Evolutionary conservation across 2,113 vertebrate genomes (phyloP).

Genomic region (Bettongia penicillata): DNA sequence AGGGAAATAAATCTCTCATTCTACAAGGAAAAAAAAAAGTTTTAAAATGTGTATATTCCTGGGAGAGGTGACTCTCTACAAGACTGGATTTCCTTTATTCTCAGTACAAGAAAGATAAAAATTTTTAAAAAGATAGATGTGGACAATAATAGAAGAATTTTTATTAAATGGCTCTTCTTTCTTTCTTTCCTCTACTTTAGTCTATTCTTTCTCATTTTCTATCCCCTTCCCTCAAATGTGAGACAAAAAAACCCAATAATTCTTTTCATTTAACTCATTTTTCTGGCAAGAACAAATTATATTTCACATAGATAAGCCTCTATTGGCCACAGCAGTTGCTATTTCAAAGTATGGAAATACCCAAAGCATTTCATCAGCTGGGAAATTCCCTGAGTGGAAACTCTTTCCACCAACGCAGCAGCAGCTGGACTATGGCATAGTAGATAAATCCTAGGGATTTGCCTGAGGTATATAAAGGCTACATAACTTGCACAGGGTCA

Average conservation of each 20-base stretch:
- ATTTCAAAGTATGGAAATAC: background rate
- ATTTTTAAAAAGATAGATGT: background rate
- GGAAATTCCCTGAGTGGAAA: slow-evolving; percentile 2
- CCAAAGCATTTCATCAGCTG: slow-evolving; percentile 2
- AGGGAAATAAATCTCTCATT: background rate
- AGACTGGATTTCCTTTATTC: background rate
- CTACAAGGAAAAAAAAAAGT: background rate
- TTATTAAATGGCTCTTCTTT: background rate
- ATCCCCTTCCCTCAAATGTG: background rate
- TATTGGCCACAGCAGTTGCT: background rate
- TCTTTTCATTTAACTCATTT: slow-evolving; percentile 35
- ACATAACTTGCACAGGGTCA: background rate
- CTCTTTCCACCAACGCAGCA: background rate
- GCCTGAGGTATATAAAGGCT: background rate
- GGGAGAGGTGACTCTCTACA: background rate
- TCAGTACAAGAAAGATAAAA: background rate
- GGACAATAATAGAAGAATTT: background rate
- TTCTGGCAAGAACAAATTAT: slow-evolving; percentile 22
- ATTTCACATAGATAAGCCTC: background rate
- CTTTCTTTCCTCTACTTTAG: background rate
- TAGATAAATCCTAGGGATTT: background rate
- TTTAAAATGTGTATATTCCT: background rate
- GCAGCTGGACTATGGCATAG: background rate
- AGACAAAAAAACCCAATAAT: background rate
- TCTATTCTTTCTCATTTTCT: background rate